These are phyloP conservation scores for Macrophya alboannulata DNA, from an alignment of 2,888 invertebrate species.

Conservation along the genomic window DNA sequence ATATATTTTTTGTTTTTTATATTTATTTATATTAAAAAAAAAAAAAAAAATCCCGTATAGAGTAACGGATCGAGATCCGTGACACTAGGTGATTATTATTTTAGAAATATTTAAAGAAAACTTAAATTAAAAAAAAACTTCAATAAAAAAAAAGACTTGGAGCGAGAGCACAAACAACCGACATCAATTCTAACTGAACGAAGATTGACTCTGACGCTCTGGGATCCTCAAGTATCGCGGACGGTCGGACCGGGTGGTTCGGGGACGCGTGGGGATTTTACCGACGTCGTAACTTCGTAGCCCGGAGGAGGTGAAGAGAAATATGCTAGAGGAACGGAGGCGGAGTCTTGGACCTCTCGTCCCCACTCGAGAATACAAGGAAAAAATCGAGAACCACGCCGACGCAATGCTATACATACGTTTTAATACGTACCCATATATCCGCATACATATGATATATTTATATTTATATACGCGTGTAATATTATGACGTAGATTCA, in stretches of 20 bases:
- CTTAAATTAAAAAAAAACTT: neutral
- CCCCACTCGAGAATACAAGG: constrained; percentile 7
- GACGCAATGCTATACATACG: constrained; percentile 26
- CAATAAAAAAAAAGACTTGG: constrained; percentile 5
- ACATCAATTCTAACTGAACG: constrained; percentile 68
- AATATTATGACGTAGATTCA: neutral
- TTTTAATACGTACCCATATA: neutral
- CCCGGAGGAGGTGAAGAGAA: constrained; percentile 39
- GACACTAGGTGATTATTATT: neutral
- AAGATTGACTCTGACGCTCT: constrained; percentile 68
- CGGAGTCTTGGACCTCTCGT: constrained; percentile 63
- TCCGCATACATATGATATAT: neutral
- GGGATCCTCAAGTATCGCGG: constrained; percentile 32
- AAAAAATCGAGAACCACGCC: constrained; percentile 8
- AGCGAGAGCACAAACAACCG: constrained; percentile 58
- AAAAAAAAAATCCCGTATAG: neutral
- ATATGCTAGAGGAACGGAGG: constrained; percentile 58
- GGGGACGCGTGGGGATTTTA: constrained; percentile 54
- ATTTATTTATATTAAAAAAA: too few species aligned
- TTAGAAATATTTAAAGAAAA: neutral
- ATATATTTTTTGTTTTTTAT: neutral
- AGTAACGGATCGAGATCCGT: constrained; percentile 11
- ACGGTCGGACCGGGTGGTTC: constrained; percentile 31
- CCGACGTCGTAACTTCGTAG: neutral
- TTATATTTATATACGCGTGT: neutral